Percentiles rank a stretch among this genome's conserved stretches.
Conservation (phyloP, 2,888 invertebrate genomes). For the Phymatocera aterrima region DNA sequence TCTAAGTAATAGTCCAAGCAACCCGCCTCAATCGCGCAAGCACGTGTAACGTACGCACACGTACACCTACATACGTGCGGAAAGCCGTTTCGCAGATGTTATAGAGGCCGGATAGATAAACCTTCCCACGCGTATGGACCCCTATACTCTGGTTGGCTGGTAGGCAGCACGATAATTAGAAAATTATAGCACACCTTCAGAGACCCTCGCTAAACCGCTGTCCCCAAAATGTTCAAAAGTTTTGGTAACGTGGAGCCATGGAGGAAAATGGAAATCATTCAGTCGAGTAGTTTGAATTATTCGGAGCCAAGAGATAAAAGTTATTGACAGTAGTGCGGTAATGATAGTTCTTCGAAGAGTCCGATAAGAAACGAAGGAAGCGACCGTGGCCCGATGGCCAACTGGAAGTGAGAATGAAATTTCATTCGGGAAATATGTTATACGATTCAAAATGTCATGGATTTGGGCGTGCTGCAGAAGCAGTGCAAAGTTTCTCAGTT, state of each 20-base stretch:
- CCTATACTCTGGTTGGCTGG: too few relatives aligned
- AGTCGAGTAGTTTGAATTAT: too few relatives aligned
- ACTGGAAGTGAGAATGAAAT: too few relatives aligned
- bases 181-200: slow-evolving; percentile 14
- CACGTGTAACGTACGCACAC: neutral
- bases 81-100: neutral
- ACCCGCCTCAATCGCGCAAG: slow-evolving; percentile 5
- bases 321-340: too few relatives aligned
- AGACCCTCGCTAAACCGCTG: neutral
- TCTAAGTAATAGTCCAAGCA: slow-evolving; percentile 41
- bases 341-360: too few relatives aligned
- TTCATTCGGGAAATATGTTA: neutral
- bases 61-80: neutral
- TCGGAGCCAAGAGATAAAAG: too few relatives aligned
- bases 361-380: too few relatives aligned
- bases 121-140: neutral
- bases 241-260: neutral
- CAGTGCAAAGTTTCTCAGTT: slow-evolving; percentile 4
- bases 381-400: too few relatives aligned
- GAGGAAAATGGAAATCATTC: neutral
- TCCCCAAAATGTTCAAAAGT: neutral
- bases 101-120: neutral
- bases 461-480: neutral
- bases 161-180: slow-evolving; percentile 14
- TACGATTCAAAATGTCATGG: neutral